Evolutionary conservation across 2,797 vertebrate species (phyloP).

Genomic region (Arnoldichthys spilopterus): DNA sequence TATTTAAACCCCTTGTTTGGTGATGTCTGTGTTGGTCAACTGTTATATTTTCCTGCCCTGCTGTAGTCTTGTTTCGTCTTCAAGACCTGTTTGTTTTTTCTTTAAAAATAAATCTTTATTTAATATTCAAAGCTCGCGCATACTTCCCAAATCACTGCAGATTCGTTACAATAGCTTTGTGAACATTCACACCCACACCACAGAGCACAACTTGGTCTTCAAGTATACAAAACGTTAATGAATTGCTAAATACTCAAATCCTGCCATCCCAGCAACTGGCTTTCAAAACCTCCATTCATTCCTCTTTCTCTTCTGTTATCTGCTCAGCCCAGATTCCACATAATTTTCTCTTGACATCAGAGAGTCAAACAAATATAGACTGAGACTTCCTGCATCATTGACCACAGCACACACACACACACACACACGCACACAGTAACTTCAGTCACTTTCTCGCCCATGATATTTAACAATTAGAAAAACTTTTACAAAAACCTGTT

Average conservation of each 20-base stretch:
- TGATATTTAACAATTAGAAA: background rate
- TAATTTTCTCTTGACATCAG: conserved; percentile 57
- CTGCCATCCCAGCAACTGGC: conserved; percentile 58
- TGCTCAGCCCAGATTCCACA: conserved; percentile 27
- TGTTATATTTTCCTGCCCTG: too few species aligned
- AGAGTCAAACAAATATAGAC: conserved; percentile 52
- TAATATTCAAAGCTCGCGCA: too few species aligned
- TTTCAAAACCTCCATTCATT: conserved; percentile 46
- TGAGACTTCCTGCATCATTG: conserved; percentile 36
- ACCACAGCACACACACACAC: conserved; percentile 9
- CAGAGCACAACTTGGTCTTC: conserved; percentile 38
- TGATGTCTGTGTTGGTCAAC: too few species aligned
- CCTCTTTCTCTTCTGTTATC: conserved; percentile 33
- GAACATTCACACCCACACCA: conserved; percentile 21
- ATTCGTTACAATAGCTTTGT: too few species aligned
- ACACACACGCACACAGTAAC: background rate
- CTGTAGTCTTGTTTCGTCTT: too few species aligned
- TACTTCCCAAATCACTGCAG: too few species aligned
- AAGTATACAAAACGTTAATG: conserved; percentile 42
- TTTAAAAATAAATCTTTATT: too few species aligned
- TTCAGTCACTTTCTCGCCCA: conserved; percentile 7
- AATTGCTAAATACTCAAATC: conserved; percentile 56
- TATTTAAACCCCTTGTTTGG: too few species aligned
- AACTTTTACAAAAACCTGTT: too few species aligned
- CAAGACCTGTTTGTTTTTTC: too few species aligned